Conservation (phyloP, 2,797 vertebrate genomes). For the Limosa lapponica region DNA sequence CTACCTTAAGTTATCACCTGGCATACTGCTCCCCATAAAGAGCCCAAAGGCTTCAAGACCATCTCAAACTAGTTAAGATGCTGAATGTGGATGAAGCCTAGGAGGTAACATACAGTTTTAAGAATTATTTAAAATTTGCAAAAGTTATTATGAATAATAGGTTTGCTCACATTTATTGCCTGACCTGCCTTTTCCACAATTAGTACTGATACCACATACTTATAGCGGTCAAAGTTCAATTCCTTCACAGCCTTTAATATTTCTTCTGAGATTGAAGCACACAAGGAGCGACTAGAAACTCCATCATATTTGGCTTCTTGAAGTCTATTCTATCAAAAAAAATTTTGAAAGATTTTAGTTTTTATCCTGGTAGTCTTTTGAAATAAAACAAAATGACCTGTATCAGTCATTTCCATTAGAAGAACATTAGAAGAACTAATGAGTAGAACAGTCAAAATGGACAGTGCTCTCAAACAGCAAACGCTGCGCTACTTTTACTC, state of each 20-base stretch:
- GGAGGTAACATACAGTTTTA: not conserved
- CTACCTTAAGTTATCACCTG: not conserved
- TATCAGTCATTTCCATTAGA: not conserved
- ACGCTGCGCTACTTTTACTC: not conserved
- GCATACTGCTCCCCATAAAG: not conserved
- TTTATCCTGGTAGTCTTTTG: not conserved
- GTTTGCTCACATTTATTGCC: constrained; percentile 75
- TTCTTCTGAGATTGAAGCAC: constrained; percentile 73
- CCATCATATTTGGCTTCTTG: constrained; percentile 60
- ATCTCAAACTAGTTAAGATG: not conserved
- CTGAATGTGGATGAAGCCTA: not conserved
- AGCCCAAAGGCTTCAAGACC: not conserved
- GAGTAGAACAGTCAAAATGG: not conserved
- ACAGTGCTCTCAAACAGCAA: not conserved
- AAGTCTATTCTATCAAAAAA: constrained; percentile 72
- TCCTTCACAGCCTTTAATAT: constrained; percentile 73
- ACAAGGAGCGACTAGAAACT: constrained; percentile 48
- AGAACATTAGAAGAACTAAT: not conserved
- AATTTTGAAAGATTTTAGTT: constrained; percentile 29
- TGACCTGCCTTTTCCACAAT: constrained; percentile 78
- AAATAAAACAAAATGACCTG: not conserved
- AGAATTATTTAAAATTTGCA: not conserved
- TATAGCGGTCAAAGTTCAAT: constrained; percentile 75
- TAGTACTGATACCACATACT: constrained; percentile 76
- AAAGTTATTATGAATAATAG: not conserved